These are phyloP conservation scores for Channa argus DNA, from an alignment of 2,113 vertebrate genomes.

Conservation along the genomic window DNA sequence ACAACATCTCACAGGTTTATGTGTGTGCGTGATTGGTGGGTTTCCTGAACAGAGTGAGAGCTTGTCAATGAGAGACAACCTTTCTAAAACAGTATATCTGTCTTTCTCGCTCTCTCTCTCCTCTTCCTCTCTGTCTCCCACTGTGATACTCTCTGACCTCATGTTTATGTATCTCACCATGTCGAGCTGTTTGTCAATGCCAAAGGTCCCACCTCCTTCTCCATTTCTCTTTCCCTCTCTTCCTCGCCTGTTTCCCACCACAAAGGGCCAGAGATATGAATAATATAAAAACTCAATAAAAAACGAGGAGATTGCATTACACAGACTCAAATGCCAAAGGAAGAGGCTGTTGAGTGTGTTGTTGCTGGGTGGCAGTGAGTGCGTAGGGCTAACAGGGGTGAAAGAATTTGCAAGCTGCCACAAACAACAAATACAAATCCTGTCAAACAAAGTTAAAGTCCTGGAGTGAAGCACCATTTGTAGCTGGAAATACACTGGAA, in stretches of 20 bases:
- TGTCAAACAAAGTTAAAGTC: conserved; percentile 15
- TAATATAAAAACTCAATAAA: conserved; percentile 14
- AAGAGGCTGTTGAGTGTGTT: conserved; percentile 5
- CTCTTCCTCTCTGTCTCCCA: conserved; percentile 35
- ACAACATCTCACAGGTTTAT: conserved; percentile 5
- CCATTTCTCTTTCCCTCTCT: conserved; percentile 23
- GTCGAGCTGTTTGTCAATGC: conserved; percentile 41
- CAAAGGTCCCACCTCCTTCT: conserved; percentile 48
- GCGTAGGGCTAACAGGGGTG: conserved; percentile 3
- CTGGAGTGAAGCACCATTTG: background rate
- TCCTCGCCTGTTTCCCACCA: background rate
- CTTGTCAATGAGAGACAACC: conserved; percentile 66
- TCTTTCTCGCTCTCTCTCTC: conserved; percentile 11
- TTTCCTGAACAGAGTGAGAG: conserved; percentile 67
- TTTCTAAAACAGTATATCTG: conserved; percentile 55
- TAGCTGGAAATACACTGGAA: background rate
- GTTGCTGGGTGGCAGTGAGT: background rate
- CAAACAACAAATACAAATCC: conserved; percentile 25
- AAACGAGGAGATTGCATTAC: background rate
- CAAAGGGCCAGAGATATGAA: conserved; percentile 41
- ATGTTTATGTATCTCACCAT: conserved; percentile 72
- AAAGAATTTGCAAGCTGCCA: conserved; percentile 19
- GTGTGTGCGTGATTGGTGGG: conserved; percentile 52
- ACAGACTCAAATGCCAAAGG: background rate
- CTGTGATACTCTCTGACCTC: conserved; percentile 63